Percentiles rank a stretch among this genome's conserved stretches.
Evolutionary conservation across 2,797 vertebrate species (phyloP).

Genomic region (Pseudochirops cupreus): DNA sequence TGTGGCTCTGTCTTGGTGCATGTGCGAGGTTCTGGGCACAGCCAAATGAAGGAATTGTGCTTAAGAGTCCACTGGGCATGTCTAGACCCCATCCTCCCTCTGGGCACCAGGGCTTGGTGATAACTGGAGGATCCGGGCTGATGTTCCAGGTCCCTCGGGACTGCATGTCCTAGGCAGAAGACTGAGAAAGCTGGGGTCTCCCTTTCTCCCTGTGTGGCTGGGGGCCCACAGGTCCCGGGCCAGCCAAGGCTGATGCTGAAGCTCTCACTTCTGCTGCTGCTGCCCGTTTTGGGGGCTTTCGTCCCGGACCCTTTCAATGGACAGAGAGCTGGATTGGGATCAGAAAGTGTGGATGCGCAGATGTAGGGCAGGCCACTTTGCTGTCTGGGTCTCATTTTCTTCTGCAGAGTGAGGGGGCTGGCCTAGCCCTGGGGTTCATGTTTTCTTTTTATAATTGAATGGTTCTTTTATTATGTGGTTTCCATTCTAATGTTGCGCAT

Average conservation of each 20-base stretch:
- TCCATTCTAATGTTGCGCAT: background rate
- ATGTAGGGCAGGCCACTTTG: background rate
- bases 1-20: background rate
- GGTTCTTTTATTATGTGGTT: background rate
- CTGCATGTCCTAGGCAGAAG: background rate
- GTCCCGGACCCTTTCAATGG: background rate
- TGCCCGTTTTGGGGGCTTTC: background rate
- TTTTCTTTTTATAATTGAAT: background rate
- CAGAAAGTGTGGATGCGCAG: too few relatives aligned
- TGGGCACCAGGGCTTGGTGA: background rate
- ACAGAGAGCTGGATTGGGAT: background rate
- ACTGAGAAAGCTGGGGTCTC: background rate
- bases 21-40: background rate
- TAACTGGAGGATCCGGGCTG: background rate
- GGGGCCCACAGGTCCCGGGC: background rate
- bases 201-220: accelerated
- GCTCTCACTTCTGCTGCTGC: background rate
- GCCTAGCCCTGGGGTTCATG: too few relatives aligned
- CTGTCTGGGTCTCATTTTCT: background rate
- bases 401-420: background rate
- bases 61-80: background rate
- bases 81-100: background rate
- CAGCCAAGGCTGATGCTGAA: too few relatives aligned
- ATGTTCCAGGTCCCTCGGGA: background rate
- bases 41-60: background rate